Base-by-base conservation (phyloP, 2,797 vertebrate species). In the Acanthurus leucopareius region DNA sequence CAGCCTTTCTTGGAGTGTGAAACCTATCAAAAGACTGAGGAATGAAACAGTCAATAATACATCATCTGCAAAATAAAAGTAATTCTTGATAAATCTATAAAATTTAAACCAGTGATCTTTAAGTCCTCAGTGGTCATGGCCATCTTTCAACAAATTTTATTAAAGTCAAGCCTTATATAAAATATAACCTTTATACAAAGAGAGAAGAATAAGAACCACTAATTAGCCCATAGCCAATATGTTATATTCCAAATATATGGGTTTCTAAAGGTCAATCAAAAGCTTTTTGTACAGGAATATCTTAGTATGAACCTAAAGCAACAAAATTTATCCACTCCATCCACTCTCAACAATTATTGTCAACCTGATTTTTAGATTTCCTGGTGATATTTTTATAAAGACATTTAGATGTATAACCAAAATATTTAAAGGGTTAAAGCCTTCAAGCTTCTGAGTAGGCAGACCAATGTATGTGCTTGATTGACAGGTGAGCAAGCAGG, bases 351-450 rank as follows among this genome's bases (percentile, higher is more conserved):
- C 15, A 44, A 44, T 6, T 45, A 15, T 2, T 19, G 7, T 45
- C 22, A 17, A 22, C 4, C 1, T 16, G 9, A 28, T 52, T 48
- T 28, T 54, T 10, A 65, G 8, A 40, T 75, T 45, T 60, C 32
- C n/a, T 38, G 25, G 11, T 25, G 6, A 42, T 19, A 28, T 38
- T 0, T 58, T 9, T 9, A 44, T 38, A 70, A 73, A n/a, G 1
- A 47, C 45, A 2, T 22, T 35, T 64, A 20, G 44, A 45, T 6
- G 56, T 53, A n/a, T 17, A 35, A 17, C 22, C 22, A 7, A 53
- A 47, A 72, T 28, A 40, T 61, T 62, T 62, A 44, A 62, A 45
- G 52, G 14, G 53, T 51, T 51, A 20, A 49, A 38, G 16, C 20
- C 4, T 64, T 11, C 10, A 10, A 73, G 15, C 13, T 5, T 48